Evolutionary conservation across 2,113 vertebrate genomes (phyloP).

Genomic region (Pelecanoides urinatrix): DNA sequence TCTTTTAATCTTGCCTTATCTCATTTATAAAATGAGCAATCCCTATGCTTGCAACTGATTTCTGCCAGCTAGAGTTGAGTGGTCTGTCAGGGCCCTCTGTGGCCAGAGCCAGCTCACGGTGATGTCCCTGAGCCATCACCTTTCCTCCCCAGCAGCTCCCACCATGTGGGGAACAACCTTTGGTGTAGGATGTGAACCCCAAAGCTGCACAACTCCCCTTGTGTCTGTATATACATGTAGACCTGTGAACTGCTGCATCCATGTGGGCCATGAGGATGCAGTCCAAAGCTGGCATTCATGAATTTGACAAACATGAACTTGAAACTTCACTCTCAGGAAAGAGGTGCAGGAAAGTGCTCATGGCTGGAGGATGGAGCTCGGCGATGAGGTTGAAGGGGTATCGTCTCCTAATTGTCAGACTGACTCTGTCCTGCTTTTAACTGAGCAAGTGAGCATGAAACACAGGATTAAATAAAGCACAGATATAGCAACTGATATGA

Average conservation of each 20-base stretch:
- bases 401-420: not conserved
- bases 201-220: not conserved
- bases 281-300: not conserved
- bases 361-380: not conserved
- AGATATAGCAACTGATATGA: not conserved
- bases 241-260: not conserved
- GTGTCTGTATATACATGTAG: accelerated
- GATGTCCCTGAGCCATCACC: not conserved
- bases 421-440: not conserved
- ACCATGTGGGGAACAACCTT: accelerated
- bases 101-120: not conserved
- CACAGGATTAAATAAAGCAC: not conserved
- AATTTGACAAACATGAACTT: not conserved
- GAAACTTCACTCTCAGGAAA: not conserved
- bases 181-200: not conserved
- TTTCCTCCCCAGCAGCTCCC: not conserved
- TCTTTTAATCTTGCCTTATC: not conserved
- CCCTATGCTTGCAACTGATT: not conserved
- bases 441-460: not conserved
- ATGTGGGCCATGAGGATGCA: not conserved
- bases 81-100: accelerated
- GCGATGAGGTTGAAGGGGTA: accelerated
- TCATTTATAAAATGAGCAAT: not conserved
- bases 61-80: not conserved
- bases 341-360: accelerated